Evolutionary conservation across 2,797 vertebrate genomes (phyloP).

Genomic region (Sebastolobus altivelis): DNA sequence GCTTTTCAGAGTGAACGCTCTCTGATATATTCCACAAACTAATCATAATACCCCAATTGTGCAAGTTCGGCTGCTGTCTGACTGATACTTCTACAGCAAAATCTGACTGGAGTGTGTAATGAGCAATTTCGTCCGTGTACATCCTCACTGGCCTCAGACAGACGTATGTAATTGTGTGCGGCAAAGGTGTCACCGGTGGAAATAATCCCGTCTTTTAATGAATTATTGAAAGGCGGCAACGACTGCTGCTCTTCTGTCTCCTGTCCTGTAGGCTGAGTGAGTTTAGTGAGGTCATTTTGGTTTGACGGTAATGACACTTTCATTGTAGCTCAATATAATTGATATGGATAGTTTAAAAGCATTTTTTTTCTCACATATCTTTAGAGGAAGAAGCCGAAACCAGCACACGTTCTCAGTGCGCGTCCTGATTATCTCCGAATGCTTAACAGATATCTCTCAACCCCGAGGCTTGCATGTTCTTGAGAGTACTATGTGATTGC

Average conservation of each 20-base stretch:
- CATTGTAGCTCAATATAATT: background rate
- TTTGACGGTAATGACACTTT: constrained; percentile 10
- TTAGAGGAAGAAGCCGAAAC: background rate
- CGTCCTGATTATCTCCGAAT: background rate
- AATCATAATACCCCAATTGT: constrained; percentile 49
- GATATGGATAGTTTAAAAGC: background rate
- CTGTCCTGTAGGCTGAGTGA: constrained; percentile 11
- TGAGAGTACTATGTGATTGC: background rate
- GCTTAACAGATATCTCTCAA: constrained; percentile 3
- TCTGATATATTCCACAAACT: constrained; percentile 52
- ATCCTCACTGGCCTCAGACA: constrained; percentile 2
- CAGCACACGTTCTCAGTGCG: background rate
- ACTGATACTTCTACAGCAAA: constrained; percentile 20
- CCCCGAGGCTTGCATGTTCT: background rate
- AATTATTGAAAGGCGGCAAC: constrained; percentile 37
- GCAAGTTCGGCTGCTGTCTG: constrained; percentile 34
- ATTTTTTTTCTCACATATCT: background rate
- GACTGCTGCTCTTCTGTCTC: constrained; percentile 12
- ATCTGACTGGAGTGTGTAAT: constrained; percentile 27
- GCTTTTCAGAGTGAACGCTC: constrained; percentile 42
- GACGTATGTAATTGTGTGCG: constrained; percentile 24
- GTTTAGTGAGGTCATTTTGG: constrained; percentile 16
- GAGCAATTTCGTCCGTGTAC: constrained; percentile 23
- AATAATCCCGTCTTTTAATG: constrained; percentile 29
- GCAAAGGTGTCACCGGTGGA: constrained; percentile 25